Evolutionary conservation across 2,797 vertebrate species (phyloP).

Genomic region (Rhinogobio ventralis): DNA sequence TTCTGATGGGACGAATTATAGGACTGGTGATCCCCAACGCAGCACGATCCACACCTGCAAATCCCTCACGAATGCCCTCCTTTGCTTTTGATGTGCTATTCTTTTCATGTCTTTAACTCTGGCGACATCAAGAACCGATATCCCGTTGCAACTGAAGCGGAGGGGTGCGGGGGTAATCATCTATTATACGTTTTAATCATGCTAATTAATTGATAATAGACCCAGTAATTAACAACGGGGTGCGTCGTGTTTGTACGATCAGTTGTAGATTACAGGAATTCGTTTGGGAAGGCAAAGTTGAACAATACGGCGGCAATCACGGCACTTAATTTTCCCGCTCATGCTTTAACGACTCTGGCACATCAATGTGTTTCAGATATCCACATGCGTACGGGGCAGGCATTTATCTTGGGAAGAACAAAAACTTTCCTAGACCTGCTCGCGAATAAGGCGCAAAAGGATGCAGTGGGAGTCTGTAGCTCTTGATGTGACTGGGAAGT

Average conservation of each 20-base stretch:
- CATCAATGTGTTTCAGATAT: constrained; percentile 56
- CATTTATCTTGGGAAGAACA: constrained; percentile 50
- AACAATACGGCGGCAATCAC: constrained; percentile 35
- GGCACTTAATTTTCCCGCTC: constrained; percentile 12
- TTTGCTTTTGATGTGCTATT: constrained; percentile 84
- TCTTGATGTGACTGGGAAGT: constrained; percentile 52
- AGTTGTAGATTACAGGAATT: constrained; percentile 49
- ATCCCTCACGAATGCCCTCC: constrained; percentile 78
- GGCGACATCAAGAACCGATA: constrained; percentile 72
- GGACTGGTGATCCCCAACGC: constrained; percentile 66
- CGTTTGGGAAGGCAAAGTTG: constrained; percentile 14
- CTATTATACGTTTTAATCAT: constrained; percentile 83
- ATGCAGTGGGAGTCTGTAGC: constrained; percentile 47
- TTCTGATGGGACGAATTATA: constrained; percentile 51
- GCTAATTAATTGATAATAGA: constrained; percentile 85
- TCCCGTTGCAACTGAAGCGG: constrained; percentile 74
- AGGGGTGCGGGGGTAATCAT: constrained; percentile 69
- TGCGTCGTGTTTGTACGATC: constrained; percentile 79
- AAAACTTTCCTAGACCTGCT: constrained; percentile 56
- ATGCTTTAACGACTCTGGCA: constrained; percentile 21
- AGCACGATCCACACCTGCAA: constrained; percentile 77
- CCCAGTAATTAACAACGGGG: constrained; percentile 79
- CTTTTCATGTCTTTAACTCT: constrained; percentile 81
- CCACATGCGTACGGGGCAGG: constrained; percentile 1
- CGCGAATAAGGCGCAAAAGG: constrained; percentile 47